Conservation (phyloP, 2,113 vertebrate genomes). For the Aphelocoma coerulescens region DNA sequence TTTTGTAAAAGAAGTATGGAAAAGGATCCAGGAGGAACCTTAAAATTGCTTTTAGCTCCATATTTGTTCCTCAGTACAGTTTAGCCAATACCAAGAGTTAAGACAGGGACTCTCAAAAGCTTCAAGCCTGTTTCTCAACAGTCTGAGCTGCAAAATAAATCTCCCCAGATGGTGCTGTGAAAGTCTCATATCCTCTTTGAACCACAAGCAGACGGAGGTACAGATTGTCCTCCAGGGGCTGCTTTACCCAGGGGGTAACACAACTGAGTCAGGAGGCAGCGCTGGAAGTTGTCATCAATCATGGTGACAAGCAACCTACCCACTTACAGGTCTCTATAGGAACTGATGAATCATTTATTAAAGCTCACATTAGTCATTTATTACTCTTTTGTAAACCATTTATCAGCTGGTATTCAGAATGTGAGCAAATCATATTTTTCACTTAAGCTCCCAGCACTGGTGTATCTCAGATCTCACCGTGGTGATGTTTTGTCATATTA, state of each 20-base stretch:
- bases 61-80: neutral
- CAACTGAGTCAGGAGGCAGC: neutral
- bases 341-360: slow-evolving; percentile 46
- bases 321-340: neutral
- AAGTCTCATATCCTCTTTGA: neutral
- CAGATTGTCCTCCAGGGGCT: slow-evolving; percentile 42
- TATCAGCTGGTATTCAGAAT: slow-evolving; percentile 15
- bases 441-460: neutral
- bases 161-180: slow-evolving; percentile 1
- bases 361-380: slow-evolving; percentile 36
- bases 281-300: neutral
- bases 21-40: neutral
- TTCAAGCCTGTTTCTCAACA: neutral
- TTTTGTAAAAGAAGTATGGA: neutral
- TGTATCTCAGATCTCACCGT: neutral
- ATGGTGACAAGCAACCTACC: neutral
- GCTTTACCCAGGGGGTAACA: neutral
- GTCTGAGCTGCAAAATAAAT: neutral
- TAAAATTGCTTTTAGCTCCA: neutral
- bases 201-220: neutral
- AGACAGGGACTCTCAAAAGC: neutral
- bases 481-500: neutral
- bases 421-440: neutral
- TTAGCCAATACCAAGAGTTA: neutral
- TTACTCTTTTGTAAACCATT: slow-evolving; percentile 22